phyloP scores from a whole-genome alignment of 2,797 vertebrate species.

The Numenius phaeopus region DNA sequence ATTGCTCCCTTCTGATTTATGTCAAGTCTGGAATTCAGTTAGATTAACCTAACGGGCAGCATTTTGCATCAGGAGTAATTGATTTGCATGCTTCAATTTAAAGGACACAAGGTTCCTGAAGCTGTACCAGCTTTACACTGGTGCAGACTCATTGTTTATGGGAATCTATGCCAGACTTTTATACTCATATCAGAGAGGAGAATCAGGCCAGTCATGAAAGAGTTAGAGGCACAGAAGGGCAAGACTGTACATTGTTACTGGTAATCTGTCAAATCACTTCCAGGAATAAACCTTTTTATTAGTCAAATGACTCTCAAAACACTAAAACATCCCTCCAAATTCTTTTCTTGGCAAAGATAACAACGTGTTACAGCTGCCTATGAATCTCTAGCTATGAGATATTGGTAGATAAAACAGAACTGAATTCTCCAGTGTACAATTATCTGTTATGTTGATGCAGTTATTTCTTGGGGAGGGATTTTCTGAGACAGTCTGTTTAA shows the following conservation, averaged over 20 bases:
- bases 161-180: neutral
- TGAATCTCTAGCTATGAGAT: neutral
- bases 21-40: neutral
- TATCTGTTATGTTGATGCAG: neutral
- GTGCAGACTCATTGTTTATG: neutral
- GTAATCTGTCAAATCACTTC: neutral
- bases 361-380: neutral
- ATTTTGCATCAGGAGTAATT: neutral
- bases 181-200: neutral
- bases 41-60: neutral
- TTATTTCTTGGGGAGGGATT: neutral
- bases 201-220: neutral
- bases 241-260: neutral
- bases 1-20: neutral
- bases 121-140: neutral
- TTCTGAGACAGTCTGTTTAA: neutral
- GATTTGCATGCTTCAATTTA: neutral
- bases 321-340: neutral
- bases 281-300: constrained; percentile 36
- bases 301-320: constrained; percentile 22
- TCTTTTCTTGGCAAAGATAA: neutral
- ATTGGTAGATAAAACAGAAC: neutral
- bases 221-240: neutral
- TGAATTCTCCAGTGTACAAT: neutral
- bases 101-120: neutral